These are phyloP conservation scores for Pocota personata DNA, from an alignment of 2,888 invertebrate genomes.

Conservation along the genomic window DNA sequence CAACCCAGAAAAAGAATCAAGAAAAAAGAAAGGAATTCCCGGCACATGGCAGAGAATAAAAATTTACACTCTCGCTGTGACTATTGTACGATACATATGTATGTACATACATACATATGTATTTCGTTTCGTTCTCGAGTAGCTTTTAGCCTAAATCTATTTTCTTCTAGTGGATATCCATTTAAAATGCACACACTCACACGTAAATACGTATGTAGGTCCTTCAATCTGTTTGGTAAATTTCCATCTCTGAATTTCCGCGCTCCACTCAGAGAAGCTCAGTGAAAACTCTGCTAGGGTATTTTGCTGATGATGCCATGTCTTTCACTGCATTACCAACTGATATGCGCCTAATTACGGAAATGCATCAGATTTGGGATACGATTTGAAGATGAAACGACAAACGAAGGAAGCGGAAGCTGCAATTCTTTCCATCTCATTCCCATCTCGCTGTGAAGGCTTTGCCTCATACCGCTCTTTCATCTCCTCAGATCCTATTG, in stretches of 20 bases:
- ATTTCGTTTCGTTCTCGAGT: conserved; percentile 12
- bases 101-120: too few species aligned
- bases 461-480: not conserved
- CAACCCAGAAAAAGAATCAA: not conserved
- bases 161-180: conserved; percentile 23
- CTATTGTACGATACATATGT: not conserved
- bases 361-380: conserved; percentile 61
- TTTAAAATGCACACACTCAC: conserved; percentile 26
- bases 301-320: conserved; percentile 32
- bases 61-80: not conserved
- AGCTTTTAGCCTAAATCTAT: conserved; percentile 46
- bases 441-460: too few species aligned
- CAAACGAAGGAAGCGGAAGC: conserved; percentile 53
- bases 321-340: conserved; percentile 28
- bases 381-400: conserved; percentile 41
- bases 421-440: not conserved
- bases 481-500: conserved; percentile 12
- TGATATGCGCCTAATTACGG: conserved; percentile 64
- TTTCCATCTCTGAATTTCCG: not conserved
- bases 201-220: not conserved
- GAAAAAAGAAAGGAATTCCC: not conserved
- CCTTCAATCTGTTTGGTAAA: not conserved
- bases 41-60: not conserved
- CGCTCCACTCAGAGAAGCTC: not conserved
- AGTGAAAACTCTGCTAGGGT: conserved; percentile 6